Conservation (phyloP, 2,113 vertebrate genomes). For the Capreolus pygargus region DNA sequence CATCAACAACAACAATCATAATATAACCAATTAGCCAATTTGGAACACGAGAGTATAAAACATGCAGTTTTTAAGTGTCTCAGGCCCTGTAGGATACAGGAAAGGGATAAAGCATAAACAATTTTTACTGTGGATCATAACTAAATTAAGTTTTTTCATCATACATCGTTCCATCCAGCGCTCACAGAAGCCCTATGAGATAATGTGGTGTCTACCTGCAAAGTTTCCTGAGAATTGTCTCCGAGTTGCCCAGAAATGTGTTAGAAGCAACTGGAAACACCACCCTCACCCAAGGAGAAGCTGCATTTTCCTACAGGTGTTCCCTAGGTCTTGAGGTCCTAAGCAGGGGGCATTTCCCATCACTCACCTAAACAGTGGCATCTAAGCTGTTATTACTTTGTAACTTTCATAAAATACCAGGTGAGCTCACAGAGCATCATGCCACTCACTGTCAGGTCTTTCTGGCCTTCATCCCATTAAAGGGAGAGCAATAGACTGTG, state of each 20-base stretch:
- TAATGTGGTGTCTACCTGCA: neutral
- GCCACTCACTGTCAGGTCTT: neutral
- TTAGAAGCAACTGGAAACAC: neutral
- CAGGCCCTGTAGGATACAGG: neutral
- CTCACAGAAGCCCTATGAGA: neutral
- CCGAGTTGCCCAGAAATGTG: neutral
- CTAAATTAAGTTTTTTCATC: neutral
- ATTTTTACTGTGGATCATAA: neutral
- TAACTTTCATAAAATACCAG: neutral
- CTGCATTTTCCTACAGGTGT: neutral
- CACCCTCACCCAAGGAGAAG: neutral
- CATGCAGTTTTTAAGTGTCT: neutral
- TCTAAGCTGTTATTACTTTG: neutral
- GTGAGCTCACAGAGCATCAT: neutral
- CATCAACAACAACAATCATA: neutral
- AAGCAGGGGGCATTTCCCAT: neutral
- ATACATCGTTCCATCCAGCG: neutral
- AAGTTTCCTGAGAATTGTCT: neutral
- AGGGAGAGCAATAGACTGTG: fast-evolving
- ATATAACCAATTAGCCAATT: neutral
- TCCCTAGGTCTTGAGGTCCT: neutral
- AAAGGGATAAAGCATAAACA: neutral
- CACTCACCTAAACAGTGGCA: fast-evolving
- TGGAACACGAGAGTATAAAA: neutral
- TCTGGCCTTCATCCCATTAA: neutral